Conservation (phyloP, 2,888 invertebrate genomes). For the Stegophylla sp. region DNA sequence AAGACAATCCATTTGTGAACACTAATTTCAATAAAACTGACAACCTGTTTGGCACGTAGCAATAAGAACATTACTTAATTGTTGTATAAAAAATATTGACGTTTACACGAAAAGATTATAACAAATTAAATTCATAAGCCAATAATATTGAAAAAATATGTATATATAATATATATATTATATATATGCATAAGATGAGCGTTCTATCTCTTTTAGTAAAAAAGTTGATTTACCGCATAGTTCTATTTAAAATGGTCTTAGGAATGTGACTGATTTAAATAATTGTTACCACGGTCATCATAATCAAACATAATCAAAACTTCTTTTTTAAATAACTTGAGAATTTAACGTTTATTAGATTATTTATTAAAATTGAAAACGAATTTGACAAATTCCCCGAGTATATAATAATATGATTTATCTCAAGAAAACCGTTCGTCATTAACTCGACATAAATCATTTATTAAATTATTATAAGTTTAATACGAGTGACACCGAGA, state of each 20-base stretch:
- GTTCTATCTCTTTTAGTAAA: no score
- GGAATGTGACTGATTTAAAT: not conserved
- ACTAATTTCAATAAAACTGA: not conserved
- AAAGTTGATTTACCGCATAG: no score
- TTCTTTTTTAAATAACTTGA: not conserved
- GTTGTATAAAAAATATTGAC: not conserved
- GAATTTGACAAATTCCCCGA: not conserved
- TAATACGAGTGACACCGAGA: not conserved
- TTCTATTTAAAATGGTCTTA: not conserved
- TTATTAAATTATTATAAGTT: no score
- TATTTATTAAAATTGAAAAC: not conserved
- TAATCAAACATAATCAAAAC: not conserved
- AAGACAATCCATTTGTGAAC: constrained; percentile 5
- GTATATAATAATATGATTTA: not conserved
- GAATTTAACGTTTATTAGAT: not conserved
- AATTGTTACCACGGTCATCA: not conserved
- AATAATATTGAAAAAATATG: not conserved
- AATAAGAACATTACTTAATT: constrained; percentile 21
- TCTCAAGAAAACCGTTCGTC: not conserved
- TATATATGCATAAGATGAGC: no score
- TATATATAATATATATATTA: not conserved
- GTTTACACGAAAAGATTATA: not conserved
- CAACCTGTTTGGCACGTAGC: constrained; percentile 6
- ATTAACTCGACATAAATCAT: not conserved
- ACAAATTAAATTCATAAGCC: not conserved